Base-by-base conservation (phyloP, 2,888 invertebrate genomes). In the Argynnis bischoffii region DNA sequence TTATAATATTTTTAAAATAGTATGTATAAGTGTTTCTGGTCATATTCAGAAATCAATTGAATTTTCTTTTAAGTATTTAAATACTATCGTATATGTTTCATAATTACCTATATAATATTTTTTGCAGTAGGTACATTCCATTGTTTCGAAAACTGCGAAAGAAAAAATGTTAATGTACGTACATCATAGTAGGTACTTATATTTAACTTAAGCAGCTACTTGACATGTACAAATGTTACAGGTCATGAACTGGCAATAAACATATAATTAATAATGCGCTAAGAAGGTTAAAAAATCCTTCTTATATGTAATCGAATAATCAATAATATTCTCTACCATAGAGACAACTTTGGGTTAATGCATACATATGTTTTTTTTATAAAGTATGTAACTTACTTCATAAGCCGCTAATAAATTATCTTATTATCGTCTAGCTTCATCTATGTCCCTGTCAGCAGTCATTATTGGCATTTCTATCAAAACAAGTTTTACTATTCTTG, bases 401-500 rank as follows among this genome's bases (percentile, higher is more conserved):
- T 74, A 75, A 76, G 74, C 77, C 70, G 71, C 71, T 74, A 74
- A 80, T 80, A 78, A 78, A 79, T 79, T 75, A 76, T 71, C 75
- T 69, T 78, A 78, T 81, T 79, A 80, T 78, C 78, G 75, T 67
- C 69, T 73, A 69, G 77, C 77, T 77, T 77, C 78, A 78, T 78
- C 79, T 79, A 77, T 78, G 78, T 77, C 77, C 66, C 76, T 81
- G 82, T 81, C 82, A 79, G 75, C 80, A 75, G 74, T 76, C 79
- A 80, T 81, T 83, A 83, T 78, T 78, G 72, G 71, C 72, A 73
- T 77, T 79, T 75, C 78, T 76, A 79, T 80, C 78, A 75, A 75
- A 82, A 81, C 81, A 77, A 77, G 80, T 81, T 81, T 76, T 74
- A 69, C 76, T 70, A 78, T 78, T 77, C 76, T 79, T 79, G 78